Base-by-base conservation (phyloP, 2,888 invertebrate species). In the Xylota sylvarum region DNA sequence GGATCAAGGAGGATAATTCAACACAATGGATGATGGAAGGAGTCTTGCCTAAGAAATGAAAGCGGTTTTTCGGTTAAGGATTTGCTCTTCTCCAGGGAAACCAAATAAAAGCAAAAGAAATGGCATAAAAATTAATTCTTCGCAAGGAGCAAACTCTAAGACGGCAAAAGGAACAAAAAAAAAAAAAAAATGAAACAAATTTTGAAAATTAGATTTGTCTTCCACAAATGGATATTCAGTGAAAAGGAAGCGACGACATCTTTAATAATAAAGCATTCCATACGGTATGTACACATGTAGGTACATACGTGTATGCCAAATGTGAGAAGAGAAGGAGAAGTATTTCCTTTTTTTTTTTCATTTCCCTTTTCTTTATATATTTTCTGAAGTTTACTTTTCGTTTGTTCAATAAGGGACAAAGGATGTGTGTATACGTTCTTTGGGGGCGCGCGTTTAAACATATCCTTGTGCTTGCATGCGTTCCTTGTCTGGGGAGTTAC, bases 151-250 rank as follows among this genome's bases (percentile, higher is more conserved):
- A 14, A 32, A 1, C n/a, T 17, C 62, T 9, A 14, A 27, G 6
- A 4, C 6, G n/a, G 12, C 56, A 23, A 32, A 2, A 2, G 23
- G n/a, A n/a, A n/a, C n/a, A 10, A 30, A 58, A 5, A n/a, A 32
- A 46, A 32, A 9, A 10, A 1, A 56, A 32, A 70, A 7, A 35
- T 3, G 43, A 14, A 14, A 43, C 14, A 58, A 46, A 73, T 62
- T 73, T 73, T 37, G 9, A 52, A 62, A 52, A 73, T 73, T 37
- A 73, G 60, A 62, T 73, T 73, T 62, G 30, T 60, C 32, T 40
- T 60, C 50, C 58, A 43, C 43, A 73, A 60, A 50, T 62, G 48
- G 27, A 27, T 19, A 60, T 70, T 43, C 17, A 32, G 12, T 32
- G 32, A 64, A 12, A 14, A 43, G 43, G 23, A 30, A 64, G 64